A percentile compares a stretch with the other conserved stretches of the same genome.
Conservation (phyloP, 2,113 vertebrate species). For the Zosterops pallidus region DNA sequence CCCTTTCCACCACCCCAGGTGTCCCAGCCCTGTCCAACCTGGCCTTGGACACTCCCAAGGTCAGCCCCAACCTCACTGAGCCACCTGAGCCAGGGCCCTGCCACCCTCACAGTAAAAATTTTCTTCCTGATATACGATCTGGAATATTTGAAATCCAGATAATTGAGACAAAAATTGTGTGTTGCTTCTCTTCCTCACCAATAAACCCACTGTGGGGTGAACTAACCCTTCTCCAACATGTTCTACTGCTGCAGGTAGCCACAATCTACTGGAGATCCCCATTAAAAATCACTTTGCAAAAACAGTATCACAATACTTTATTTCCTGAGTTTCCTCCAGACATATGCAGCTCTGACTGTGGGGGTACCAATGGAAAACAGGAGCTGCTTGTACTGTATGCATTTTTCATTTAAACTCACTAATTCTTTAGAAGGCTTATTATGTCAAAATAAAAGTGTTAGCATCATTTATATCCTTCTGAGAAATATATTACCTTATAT, state of each 20-base stretch:
- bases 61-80: not conserved
- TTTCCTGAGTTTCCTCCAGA: not conserved
- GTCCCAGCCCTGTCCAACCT: not conserved
- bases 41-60: not conserved
- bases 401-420: constrained; percentile 34
- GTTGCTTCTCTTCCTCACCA: not conserved
- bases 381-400: not conserved
- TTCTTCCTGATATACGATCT: rapidly evolving
- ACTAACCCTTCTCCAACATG: not conserved
- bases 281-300: not conserved
- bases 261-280: not conserved
- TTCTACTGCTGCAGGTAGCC: not conserved
- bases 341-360: not conserved
- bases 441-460: constrained; percentile 24
- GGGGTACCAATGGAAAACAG: not conserved
- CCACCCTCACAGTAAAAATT: not conserved
- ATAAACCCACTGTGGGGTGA: not conserved
- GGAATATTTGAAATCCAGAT: not conserved
- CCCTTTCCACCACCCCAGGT: not conserved
- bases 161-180: not conserved
- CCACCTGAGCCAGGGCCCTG: not conserved
- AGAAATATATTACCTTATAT: constrained; percentile 42
- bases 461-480: constrained; percentile 56
- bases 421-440: constrained; percentile 47
- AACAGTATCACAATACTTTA: not conserved